phyloP scores from a whole-genome alignment of 2,888 invertebrate genomes.

The Drosophila formosana region DNA sequence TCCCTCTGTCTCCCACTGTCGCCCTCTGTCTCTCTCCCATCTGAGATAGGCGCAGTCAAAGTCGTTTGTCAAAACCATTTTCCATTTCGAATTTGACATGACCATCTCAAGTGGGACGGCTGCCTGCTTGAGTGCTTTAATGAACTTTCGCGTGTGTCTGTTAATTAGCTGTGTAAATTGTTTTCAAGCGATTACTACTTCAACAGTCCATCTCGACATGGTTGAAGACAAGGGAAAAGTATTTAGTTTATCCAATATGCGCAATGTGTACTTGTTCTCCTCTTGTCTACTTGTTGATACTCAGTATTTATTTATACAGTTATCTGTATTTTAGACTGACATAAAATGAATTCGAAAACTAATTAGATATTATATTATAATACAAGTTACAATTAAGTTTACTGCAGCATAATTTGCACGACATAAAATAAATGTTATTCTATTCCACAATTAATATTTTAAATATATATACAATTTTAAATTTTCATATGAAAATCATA shows the following conservation, averaged over 20 bases:
- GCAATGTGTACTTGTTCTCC: conserved; percentile 1
- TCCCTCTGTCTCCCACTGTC: background rate
- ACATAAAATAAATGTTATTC: no score
- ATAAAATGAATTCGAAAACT: no score
- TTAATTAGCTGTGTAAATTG: conserved; percentile 52
- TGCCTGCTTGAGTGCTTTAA: conserved; percentile 45
- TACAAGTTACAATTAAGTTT: no score
- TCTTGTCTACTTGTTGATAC: background rate
- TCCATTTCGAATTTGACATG: conserved; percentile 62
- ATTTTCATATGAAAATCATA: no score
- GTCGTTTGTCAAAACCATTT: conserved; percentile 58
- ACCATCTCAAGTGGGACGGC: conserved; percentile 55
- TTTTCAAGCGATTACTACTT: conserved; percentile 13
- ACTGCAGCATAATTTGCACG: no score
- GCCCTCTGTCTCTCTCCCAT: background rate
- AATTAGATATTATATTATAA: no score
- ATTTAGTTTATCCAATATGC: conserved; percentile 10
- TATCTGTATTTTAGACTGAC: no score
- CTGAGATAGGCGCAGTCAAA: background rate
- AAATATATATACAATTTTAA: no score
- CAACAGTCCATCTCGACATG: conserved; percentile 13
- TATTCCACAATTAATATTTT: no score
- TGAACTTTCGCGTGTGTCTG: conserved; percentile 47
- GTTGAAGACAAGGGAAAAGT: conserved; percentile 11
- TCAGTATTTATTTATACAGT: no score